A percentile compares a stretch with the other conserved stretches of the same genome.
Evolutionary conservation across 2,113 vertebrate genomes (phyloP).

Genomic region (Telmatochromis sp.): DNA sequence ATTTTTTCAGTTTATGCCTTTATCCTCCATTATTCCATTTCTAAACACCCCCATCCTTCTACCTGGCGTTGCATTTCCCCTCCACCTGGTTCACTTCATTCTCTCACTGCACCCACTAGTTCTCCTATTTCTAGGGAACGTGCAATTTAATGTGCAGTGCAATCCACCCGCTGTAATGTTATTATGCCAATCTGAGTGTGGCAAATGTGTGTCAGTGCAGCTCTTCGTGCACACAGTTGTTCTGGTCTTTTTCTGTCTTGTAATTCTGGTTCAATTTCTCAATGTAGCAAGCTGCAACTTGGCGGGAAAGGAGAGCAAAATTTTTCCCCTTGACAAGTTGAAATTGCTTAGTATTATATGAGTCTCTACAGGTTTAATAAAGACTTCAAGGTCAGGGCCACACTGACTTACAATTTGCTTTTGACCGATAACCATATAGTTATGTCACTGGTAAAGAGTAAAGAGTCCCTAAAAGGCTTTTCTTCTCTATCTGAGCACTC

Average conservation of each 20-base stretch:
- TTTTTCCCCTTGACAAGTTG: fast-evolving
- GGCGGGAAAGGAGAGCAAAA: background rate
- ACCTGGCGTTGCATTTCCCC: background rate
- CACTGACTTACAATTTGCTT: background rate
- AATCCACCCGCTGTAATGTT: background rate
- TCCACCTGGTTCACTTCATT: background rate
- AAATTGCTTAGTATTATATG: background rate
- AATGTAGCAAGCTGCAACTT: background rate
- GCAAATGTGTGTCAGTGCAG: background rate
- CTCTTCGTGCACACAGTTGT: background rate
- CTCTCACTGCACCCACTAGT: background rate
- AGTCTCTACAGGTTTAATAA: background rate
- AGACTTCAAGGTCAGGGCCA: background rate
- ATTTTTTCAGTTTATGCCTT: background rate
- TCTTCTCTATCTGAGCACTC: background rate
- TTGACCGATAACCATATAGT: background rate
- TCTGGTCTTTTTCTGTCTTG: background rate
- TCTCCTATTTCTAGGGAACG: background rate
- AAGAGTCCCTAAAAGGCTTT: background rate
- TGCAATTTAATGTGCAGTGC: background rate
- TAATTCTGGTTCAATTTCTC: background rate
- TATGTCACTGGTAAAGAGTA: background rate
- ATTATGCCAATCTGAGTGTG: background rate
- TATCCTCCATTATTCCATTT: background rate
- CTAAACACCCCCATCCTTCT: background rate